A percentile compares a stretch with the other conserved stretches of the same genome.
These are phyloP conservation scores for Diaphora mendica DNA, from an alignment of 2,888 invertebrate genomes.

Conservation along the genomic window DNA sequence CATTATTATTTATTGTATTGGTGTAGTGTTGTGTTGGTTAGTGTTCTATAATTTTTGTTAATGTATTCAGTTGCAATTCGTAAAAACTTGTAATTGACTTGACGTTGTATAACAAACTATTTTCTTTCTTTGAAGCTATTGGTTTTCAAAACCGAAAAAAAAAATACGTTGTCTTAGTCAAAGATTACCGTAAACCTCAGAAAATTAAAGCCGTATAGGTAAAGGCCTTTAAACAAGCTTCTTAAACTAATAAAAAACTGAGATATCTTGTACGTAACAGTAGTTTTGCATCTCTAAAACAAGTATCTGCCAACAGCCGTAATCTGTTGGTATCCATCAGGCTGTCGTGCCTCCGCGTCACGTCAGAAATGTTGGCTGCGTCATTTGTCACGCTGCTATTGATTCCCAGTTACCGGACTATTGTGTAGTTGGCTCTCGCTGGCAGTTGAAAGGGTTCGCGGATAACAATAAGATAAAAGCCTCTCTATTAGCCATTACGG, in stretches of 20 bases:
- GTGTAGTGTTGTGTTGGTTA: too few relatives aligned
- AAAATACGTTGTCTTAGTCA: too few relatives aligned
- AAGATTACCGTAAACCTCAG: neutral
- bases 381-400: constrained; percentile 68
- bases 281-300: neutral
- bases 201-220: neutral
- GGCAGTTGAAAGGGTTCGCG: neutral
- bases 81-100: too few relatives aligned
- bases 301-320: neutral
- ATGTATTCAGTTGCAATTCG: too few relatives aligned
- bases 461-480: constrained; percentile 5
- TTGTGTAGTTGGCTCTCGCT: constrained; percentile 17
- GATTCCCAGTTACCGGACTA: constrained; percentile 56
- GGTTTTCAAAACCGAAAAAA: too few relatives aligned
- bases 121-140: too few relatives aligned
- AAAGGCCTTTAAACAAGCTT: neutral
- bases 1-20: too few relatives aligned
- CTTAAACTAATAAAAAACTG: neutral
- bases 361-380: constrained; percentile 56
- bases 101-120: too few relatives aligned
- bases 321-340: constrained; percentile 43
- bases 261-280: neutral
- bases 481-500: neutral
- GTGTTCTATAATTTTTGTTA: too few relatives aligned
- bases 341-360: constrained; percentile 33